Evolutionary conservation across 2,113 vertebrate genomes (phyloP).

Genomic region (Falcunculus frontatus): DNA sequence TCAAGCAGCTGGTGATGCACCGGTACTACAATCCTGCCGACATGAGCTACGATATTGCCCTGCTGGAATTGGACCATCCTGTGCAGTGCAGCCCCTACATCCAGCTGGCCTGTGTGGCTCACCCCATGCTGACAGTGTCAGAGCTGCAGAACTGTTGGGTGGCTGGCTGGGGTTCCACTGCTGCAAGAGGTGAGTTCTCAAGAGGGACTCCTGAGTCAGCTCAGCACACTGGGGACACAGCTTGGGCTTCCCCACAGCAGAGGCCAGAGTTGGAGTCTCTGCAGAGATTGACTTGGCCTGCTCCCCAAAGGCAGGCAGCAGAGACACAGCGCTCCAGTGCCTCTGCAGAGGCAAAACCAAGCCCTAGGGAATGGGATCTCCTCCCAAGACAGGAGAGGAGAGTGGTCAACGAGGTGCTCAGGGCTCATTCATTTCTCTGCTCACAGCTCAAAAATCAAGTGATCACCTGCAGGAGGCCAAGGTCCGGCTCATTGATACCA

Average conservation of each 20-base stretch:
- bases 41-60: neutral
- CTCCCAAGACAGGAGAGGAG: neutral
- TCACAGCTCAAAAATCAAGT: accelerated
- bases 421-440: neutral
- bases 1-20: neutral
- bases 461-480: neutral
- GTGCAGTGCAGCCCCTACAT: neutral
- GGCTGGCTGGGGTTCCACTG: neutral
- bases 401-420: accelerated
- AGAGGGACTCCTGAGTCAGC: accelerated
- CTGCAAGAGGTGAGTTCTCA: neutral
- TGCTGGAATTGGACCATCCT: neutral
- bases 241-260: no score
- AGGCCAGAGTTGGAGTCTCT: accelerated
- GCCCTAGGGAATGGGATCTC: neutral
- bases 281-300: accelerated
- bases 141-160: neutral
- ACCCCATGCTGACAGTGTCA: accelerated
- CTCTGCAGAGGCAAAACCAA: neutral
- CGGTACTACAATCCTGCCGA: accelerated
- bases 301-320: neutral
- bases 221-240: accelerated
- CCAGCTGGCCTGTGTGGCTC: neutral
- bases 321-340: accelerated
- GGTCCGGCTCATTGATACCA: neutral